Evolutionary conservation across 2,888 invertebrate genomes (phyloP).

Genomic region (Pristionchus arcanus): DNA sequence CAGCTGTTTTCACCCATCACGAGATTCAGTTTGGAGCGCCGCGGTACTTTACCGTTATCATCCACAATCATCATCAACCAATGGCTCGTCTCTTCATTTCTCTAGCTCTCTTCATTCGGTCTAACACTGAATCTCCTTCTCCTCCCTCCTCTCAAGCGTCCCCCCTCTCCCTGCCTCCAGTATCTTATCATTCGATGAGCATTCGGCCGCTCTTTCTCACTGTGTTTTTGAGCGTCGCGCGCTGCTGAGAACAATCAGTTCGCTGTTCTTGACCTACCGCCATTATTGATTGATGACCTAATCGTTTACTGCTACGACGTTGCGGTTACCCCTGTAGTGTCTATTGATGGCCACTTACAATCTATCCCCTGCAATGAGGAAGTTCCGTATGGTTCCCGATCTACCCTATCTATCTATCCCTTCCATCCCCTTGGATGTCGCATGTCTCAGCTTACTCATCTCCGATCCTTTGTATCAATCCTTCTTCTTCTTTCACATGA

Average conservation of each 20-base stretch:
- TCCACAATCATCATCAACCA: background rate
- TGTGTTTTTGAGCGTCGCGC: constrained; percentile 9
- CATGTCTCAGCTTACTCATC: too few species aligned
- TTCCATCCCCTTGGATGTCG: too few species aligned
- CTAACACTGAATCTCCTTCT: background rate
- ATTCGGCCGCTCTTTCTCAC: background rate
- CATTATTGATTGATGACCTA: background rate
- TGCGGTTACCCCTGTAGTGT: background rate
- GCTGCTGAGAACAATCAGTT: background rate
- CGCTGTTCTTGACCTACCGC: background rate
- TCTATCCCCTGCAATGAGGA: background rate
- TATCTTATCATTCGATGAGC: constrained; percentile 49
- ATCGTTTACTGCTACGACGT: background rate
- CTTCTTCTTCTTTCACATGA: constrained; percentile 15
- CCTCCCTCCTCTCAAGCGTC: constrained; percentile 10
- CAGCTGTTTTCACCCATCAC: constrained; percentile 7
- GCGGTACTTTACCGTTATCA: constrained; percentile 45
- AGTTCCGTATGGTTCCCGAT: background rate
- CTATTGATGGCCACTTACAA: too few species aligned
- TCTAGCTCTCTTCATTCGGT: background rate
- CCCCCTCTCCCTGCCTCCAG: background rate
- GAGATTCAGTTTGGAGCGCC: constrained; percentile 20
- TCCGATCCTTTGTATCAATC: constrained; percentile 17
- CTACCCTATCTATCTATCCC: background rate
- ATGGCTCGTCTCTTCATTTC: background rate